phyloP scores from a whole-genome alignment of 1,140 invertebrate genomes.

The Bilobella aurantiaca region DNA sequence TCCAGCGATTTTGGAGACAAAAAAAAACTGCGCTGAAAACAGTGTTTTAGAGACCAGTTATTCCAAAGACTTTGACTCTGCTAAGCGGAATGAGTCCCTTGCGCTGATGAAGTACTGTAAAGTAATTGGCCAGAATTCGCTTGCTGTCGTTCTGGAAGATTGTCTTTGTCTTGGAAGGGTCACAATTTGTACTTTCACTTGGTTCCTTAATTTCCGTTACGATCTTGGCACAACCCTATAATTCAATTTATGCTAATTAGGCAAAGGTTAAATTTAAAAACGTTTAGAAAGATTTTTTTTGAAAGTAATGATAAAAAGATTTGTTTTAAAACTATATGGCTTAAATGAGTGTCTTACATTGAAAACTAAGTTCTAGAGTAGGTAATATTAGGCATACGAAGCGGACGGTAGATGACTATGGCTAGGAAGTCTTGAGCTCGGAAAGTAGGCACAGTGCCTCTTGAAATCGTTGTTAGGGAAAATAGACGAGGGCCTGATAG shows the following conservation, averaged over 20 bases:
- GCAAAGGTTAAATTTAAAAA: not conserved
- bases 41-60: not conserved
- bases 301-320: no score
- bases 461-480: slow-evolving; percentile 6
- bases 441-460: not conserved
- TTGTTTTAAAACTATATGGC: no score
- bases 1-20: no score
- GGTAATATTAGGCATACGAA: no score
- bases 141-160: slow-evolving; percentile 31
- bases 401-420: not conserved
- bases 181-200: slow-evolving; percentile 3
- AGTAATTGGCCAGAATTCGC: slow-evolving; percentile 27
- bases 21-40: no score
- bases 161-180: not conserved
- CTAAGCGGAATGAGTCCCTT: not conserved
- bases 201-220: not conserved
- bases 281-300: no score
- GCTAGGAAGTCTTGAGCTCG: slow-evolving; percentile 7
- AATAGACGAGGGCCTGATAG: slow-evolving; percentile 16
- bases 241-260: slow-evolving; percentile 2
- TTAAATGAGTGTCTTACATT: no score
- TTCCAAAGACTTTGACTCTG: not conserved
- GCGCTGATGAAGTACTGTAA: slow-evolving; percentile 1
- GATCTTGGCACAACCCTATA: not conserved
- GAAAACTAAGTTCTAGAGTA: slow-evolving; percentile 10